These are phyloP conservation scores for Morelia viridis DNA, from an alignment of 2,797 vertebrate genomes.

Conservation along the genomic window DNA sequence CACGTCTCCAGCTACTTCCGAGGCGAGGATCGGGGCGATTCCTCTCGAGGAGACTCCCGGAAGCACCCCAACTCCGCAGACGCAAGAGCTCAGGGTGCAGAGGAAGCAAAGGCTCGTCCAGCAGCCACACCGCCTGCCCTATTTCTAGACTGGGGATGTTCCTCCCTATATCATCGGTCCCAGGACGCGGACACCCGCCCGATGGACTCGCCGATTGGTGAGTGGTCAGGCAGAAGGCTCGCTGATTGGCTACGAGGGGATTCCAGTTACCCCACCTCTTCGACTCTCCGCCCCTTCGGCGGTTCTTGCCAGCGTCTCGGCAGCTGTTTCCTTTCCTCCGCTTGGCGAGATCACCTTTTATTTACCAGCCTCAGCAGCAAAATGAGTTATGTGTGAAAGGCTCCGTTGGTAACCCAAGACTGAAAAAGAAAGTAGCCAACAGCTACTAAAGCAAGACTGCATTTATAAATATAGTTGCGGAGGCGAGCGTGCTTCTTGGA, in stretches of 20 bases:
- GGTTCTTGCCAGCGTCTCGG: not conserved
- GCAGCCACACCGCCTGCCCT: not conserved
- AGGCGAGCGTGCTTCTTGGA: not conserved
- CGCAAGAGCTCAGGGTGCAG: not conserved
- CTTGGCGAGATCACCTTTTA: not conserved
- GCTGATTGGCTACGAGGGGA: constrained; percentile 60
- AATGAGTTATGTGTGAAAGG: not conserved
- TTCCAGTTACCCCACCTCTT: not conserved
- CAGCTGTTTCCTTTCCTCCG: not conserved
- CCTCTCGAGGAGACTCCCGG: not conserved
- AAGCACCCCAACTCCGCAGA: not conserved
- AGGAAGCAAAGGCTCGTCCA: not conserved
- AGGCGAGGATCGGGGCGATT: not conserved
- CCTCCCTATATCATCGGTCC: constrained; percentile 57
- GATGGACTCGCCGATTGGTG: constrained; percentile 67
- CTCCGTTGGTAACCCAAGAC: not conserved
- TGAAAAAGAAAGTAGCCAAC: not conserved
- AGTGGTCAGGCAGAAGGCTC: not conserved
- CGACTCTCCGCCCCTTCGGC: not conserved
- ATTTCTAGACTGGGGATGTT: not conserved
- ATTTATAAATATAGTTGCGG: too few species aligned
- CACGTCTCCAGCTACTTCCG: too few species aligned
- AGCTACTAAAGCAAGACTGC: not conserved
- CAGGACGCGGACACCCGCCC: constrained; percentile 15
- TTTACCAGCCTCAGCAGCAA: constrained; percentile 11